These are phyloP conservation scores for Sarcophaga rosellei DNA, from an alignment of 2,888 invertebrate genomes.

Conservation along the genomic window DNA sequence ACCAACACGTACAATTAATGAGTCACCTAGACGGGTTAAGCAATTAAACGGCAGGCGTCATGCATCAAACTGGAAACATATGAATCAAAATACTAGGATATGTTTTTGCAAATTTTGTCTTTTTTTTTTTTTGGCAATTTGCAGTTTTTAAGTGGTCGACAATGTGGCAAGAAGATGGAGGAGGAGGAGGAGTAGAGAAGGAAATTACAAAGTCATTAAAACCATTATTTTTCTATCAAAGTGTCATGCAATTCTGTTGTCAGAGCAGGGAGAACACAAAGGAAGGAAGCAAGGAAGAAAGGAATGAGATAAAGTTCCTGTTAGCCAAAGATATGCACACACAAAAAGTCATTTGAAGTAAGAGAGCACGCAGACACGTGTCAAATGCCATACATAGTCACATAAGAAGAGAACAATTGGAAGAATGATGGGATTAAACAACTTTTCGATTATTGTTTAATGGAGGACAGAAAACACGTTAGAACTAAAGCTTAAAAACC, in stretches of 20 bases:
- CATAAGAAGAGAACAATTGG: neutral
- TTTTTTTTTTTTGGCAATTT: constrained; percentile 7
- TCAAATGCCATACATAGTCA: neutral
- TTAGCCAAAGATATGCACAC: neutral
- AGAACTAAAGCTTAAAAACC: neutral
- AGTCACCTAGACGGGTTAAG: constrained; percentile 35
- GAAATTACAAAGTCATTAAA: constrained; percentile 59
- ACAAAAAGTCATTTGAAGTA: neutral
- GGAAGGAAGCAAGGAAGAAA: no score
- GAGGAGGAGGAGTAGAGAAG: constrained; percentile 5
- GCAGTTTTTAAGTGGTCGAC: constrained; percentile 37
- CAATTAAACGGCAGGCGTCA: constrained; percentile 24
- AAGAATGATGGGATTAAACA: constrained; percentile 18
- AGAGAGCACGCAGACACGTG: constrained; percentile 40
- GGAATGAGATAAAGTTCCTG: no score
- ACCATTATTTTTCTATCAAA: constrained; percentile 18
- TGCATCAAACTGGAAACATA: constrained; percentile 31
- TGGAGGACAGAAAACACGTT: neutral
- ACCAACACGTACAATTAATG: constrained; percentile 34
- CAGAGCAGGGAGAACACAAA: neutral
- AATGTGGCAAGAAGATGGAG: neutral
- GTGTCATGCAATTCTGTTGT: constrained; percentile 55
- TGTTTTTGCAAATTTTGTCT: neutral
- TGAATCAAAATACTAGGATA: constrained; percentile 10
- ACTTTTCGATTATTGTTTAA: neutral